Conservation (phyloP, 23 tunicate genomes). For the Aplidium turbinatum region DNA sequence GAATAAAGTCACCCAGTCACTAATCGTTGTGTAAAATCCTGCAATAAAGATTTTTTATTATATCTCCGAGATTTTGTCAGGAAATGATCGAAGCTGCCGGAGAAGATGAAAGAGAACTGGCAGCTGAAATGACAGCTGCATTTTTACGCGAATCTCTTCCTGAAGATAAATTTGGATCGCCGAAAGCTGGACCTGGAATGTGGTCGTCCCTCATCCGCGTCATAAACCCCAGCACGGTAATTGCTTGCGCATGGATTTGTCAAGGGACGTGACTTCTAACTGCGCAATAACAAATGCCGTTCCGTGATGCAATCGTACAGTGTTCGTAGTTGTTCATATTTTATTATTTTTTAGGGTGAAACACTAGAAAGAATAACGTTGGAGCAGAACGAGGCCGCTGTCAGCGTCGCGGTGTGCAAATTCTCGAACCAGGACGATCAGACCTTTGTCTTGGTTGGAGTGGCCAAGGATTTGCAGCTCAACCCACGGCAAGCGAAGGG, state of each 20-base stretch:
- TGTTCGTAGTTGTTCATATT: background rate
- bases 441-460: slow-evolving; percentile 79
- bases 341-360: slow-evolving; percentile 60
- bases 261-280: too few relatives aligned
- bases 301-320: too few relatives aligned
- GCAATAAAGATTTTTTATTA: too few relatives aligned
- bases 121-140: slow-evolving; percentile 92
- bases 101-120: slow-evolving; percentile 89
- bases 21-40: too few relatives aligned
- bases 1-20: too few relatives aligned
- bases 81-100: slow-evolving; percentile 98
- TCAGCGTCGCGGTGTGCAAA: slow-evolving; percentile 68
- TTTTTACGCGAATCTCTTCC: slow-evolving; percentile 84
- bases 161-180: slow-evolving; percentile 90
- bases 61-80: too few relatives aligned
- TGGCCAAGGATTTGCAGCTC: slow-evolving; percentile 63
- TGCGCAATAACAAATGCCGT: background rate
- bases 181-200: slow-evolving; percentile 98
- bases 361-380: slow-evolving; percentile 49
- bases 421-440: slow-evolving; percentile 69
- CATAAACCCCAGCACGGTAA: slow-evolving; percentile 73
- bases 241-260: background rate
- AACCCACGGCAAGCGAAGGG: slow-evolving; percentile 91
- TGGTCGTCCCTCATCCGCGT: slow-evolving; percentile 87
- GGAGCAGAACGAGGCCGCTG: slow-evolving; percentile 88